phyloP scores from a whole-genome alignment of 53 echinoderm and acorn worm genomes.

The Paracentrotus lividus region DNA sequence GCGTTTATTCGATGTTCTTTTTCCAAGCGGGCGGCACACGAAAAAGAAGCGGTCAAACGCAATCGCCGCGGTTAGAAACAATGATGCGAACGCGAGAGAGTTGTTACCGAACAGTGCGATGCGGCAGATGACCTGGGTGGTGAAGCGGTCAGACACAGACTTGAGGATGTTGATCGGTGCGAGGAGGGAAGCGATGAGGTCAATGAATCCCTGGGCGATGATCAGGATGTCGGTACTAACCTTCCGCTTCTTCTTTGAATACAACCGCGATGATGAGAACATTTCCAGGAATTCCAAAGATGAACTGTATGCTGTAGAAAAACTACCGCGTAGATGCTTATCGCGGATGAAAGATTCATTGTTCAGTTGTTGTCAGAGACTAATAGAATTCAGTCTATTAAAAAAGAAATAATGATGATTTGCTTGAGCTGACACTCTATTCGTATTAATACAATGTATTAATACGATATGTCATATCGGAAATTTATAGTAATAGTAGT shows the following conservation, averaged over 20 bases:
- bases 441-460: too few relatives aligned
- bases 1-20: constrained; percentile 45
- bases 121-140: constrained; percentile 40
- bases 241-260: constrained; percentile 66
- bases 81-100: constrained; percentile 53
- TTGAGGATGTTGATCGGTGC: constrained; percentile 65
- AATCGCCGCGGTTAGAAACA: constrained; percentile 72
- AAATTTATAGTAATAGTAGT: too few relatives aligned
- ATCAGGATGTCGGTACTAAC: constrained; percentile 77
- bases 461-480: too few relatives aligned
- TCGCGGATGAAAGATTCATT: constrained; percentile 10
- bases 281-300: constrained; percentile 71
- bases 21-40: constrained; percentile 73
- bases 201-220: constrained; percentile 63
- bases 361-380: too few relatives aligned
- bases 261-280: constrained; percentile 67
- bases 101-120: constrained; percentile 64
- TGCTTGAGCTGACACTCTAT: too few relatives aligned
- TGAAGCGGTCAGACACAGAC: constrained; percentile 35
- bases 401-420: too few relatives aligned
- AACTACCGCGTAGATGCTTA: constrained; percentile 59
- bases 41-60: constrained; percentile 73
- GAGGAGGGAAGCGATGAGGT: constrained; percentile 66
- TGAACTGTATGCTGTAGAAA: constrained; percentile 57
- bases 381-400: too few relatives aligned